These are phyloP conservation scores for Sphaerodactylus townsendi DNA, from an alignment of 2,113 vertebrate genomes.

Conservation along the genomic window DNA sequence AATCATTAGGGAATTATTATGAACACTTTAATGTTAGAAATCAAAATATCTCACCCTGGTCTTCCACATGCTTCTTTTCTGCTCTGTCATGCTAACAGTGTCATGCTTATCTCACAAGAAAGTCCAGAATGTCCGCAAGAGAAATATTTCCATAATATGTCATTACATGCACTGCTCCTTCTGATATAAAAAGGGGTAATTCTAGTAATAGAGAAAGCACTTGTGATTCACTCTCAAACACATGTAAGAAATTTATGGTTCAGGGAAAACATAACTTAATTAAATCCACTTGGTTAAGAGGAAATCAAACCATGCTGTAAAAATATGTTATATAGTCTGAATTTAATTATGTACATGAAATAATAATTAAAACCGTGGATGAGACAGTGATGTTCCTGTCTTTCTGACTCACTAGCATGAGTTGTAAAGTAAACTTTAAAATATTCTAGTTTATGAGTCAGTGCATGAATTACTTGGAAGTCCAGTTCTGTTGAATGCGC, in stretches of 20 bases:
- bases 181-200: not conserved
- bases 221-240: constrained; percentile 30
- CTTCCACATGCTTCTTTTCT: not conserved
- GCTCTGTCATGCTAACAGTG: not conserved
- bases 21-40: not conserved
- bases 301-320: constrained; percentile 35
- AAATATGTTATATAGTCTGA: constrained; percentile 42
- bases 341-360: constrained; percentile 51
- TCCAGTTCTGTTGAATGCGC: not conserved
- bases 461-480: constrained; percentile 13
- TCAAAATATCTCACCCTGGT: not conserved
- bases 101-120: not conserved
- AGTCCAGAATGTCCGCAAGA: not conserved
- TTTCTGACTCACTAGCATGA: constrained; percentile 30
- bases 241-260: constrained; percentile 21
- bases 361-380: constrained; percentile 46
- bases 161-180: constrained; percentile 7
- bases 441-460: constrained; percentile 14
- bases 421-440: not conserved
- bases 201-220: not conserved
- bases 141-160: constrained; percentile 1
- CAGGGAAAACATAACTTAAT: constrained; percentile 41
- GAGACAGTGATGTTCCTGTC: constrained; percentile 47
- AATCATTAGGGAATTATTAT: too few species aligned
- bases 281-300: constrained; percentile 55